Evolutionary conservation across 2,797 vertebrate species (phyloP).

Genomic region (Tiaroga cobitis): DNA sequence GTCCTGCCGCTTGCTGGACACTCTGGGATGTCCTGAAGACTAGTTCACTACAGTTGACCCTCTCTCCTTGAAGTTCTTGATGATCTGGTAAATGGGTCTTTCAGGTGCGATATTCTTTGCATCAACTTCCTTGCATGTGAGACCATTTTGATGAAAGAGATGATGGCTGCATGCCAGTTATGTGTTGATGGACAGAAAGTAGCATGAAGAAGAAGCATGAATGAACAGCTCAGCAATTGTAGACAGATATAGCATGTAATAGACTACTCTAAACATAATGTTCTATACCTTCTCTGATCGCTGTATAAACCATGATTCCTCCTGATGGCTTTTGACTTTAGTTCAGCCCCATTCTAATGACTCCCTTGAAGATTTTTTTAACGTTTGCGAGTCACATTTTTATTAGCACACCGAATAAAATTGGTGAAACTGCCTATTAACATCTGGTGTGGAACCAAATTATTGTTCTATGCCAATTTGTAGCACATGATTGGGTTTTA

Average conservation of each 20-base stretch:
- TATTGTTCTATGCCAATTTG: slow-evolving; percentile 15
- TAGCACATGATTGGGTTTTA: slow-evolving; percentile 16
- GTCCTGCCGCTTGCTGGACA: no score
- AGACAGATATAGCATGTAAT: background rate
- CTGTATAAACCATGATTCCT: background rate
- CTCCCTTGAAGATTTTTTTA: slow-evolving; percentile 37
- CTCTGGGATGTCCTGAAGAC: no score
- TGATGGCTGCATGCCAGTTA: background rate
- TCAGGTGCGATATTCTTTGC: no score
- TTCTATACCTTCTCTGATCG: background rate
- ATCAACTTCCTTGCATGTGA: no score
- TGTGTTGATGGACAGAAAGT: background rate
- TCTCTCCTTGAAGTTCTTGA: no score
- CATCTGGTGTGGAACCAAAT: slow-evolving; percentile 44
- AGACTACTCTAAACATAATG: background rate
- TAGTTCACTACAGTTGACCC: no score
- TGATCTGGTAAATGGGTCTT: no score
- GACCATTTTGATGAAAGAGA: no score
- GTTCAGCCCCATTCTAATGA: slow-evolving; percentile 19
- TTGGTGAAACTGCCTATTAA: slow-evolving; percentile 51
- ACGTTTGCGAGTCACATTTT: slow-evolving; percentile 25
- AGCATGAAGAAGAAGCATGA: background rate
- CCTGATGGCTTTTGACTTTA: slow-evolving; percentile 15
- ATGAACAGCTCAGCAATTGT: background rate
- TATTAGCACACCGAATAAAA: slow-evolving; percentile 37